Percentiles rank a stretch among this genome's conserved stretches.
phyloP scores from a whole-genome alignment of 2,888 invertebrate genomes.

The Rhodophaea formosa region DNA sequence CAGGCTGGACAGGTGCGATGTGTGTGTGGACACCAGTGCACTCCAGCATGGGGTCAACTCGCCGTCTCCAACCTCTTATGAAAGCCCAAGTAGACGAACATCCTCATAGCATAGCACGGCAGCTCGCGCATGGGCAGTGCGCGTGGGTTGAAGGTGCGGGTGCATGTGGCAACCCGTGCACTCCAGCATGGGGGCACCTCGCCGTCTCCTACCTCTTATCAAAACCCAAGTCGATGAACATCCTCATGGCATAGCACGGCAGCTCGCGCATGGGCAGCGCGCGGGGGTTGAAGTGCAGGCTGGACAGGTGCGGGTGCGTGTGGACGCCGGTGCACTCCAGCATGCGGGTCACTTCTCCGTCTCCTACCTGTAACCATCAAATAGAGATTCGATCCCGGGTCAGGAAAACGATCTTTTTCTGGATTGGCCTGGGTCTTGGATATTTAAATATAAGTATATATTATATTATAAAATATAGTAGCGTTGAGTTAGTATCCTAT shows the following conservation, averaged over 20 bases:
- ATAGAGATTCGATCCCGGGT: too few relatives aligned
- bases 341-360: conserved; percentile 75
- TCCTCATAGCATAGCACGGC: conserved; percentile 83
- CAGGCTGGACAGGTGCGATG: conserved; percentile 71
- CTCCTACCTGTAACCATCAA: conserved; percentile 29
- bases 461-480: too few relatives aligned
- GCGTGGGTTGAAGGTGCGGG: conserved; percentile 80
- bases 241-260: conserved; percentile 83
- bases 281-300: conserved; percentile 80
- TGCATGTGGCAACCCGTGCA: conserved; percentile 79
- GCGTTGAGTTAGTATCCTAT: too few relatives aligned
- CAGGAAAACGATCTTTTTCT: too few relatives aligned
- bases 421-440: too few relatives aligned
- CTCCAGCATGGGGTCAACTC: conserved; percentile 74
- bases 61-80: conserved; percentile 64
- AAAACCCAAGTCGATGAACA: conserved; percentile 88
- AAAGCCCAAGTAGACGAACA: conserved; percentile 88
- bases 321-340: conserved; percentile 79
- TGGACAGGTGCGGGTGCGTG: conserved; percentile 69
- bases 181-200: conserved; percentile 56
- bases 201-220: conserved; percentile 63
- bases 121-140: conserved; percentile 80
- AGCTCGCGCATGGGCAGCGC: conserved; percentile 80
- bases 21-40: conserved; percentile 79
- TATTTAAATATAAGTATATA: too few relatives aligned